Evolutionary conservation across 2,113 vertebrate genomes (phyloP).

Genomic region (Crotalus viridis): DNA sequence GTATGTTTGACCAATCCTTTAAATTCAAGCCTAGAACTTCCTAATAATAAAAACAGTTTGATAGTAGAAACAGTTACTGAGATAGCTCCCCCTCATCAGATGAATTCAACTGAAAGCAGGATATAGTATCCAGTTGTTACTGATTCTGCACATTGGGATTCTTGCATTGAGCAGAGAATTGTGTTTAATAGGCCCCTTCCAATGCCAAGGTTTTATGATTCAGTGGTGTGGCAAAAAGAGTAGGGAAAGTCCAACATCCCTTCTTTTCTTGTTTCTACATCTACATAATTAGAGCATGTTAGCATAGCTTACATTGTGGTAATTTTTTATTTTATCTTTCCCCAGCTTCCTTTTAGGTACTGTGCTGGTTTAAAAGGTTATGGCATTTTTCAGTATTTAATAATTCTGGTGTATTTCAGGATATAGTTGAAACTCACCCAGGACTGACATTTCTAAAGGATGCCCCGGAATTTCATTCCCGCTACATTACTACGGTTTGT

Average conservation of each 20-base stretch:
- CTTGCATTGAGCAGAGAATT: neutral
- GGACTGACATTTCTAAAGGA: slow-evolving; percentile 98
- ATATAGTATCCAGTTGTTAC: neutral
- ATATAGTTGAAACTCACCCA: slow-evolving; percentile 95
- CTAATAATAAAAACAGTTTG: neutral
- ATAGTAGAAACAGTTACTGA: neutral
- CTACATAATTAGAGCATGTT: neutral
- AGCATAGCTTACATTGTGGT: neutral
- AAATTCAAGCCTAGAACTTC: neutral
- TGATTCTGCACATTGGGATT: neutral
- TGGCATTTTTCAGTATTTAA: neutral
- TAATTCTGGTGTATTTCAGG: slow-evolving; percentile 71
- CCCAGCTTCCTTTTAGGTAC: neutral
- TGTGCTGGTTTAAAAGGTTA: slow-evolving; percentile 29
- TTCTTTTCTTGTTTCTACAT: neutral
- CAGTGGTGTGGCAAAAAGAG: neutral
- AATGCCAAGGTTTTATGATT: neutral
- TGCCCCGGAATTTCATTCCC: slow-evolving; percentile 97
- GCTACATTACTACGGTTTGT: slow-evolving; percentile 95
- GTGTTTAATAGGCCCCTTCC: neutral
- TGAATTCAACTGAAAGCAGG: neutral
- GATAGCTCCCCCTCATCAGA: neutral
- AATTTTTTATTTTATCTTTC: neutral
- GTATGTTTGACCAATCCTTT: slow-evolving; percentile 62
- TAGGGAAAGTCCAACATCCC: neutral